phyloP scores from a whole-genome alignment of 2,113 vertebrate genomes.

The Chamaea fasciata region DNA sequence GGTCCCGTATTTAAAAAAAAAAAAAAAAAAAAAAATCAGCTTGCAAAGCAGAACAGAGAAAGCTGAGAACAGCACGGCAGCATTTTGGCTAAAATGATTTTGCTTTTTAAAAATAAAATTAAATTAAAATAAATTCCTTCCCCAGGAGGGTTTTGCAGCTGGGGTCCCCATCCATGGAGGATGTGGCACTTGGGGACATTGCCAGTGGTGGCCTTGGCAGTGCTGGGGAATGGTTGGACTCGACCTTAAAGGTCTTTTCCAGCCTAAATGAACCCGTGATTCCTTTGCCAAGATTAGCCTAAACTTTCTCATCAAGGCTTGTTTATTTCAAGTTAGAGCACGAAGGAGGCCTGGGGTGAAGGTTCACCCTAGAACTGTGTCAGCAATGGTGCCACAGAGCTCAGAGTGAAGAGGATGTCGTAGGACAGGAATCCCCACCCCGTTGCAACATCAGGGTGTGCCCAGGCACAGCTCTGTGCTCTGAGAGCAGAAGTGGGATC shows the following conservation, averaged over 20 bases:
- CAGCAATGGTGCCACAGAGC: neutral
- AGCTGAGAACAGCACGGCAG: neutral
- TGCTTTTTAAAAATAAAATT: no score
- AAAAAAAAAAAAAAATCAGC: neutral
- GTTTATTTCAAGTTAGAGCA: neutral
- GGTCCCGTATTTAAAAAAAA: neutral
- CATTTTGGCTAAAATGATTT: neutral
- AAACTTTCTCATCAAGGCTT: neutral
- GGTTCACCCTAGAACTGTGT: neutral
- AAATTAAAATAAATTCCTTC: neutral
- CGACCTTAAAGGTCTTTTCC: neutral
- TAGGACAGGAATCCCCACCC: neutral
- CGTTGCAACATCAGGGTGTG: neutral
- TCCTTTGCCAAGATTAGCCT: neutral
- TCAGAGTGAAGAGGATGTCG: neutral
- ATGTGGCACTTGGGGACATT: neutral
- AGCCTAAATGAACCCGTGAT: neutral
- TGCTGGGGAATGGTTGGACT: neutral
- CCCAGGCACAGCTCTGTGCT: neutral
- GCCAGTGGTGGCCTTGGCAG: neutral
- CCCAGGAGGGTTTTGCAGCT: neutral
- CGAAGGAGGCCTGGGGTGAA: neutral
- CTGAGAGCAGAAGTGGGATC: neutral
- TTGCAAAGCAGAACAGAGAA: constrained; percentile 3
- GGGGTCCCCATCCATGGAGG: neutral